Evolutionary conservation across 2,797 vertebrate genomes (phyloP).

Genomic region (Thripadectes ignobilis): DNA sequence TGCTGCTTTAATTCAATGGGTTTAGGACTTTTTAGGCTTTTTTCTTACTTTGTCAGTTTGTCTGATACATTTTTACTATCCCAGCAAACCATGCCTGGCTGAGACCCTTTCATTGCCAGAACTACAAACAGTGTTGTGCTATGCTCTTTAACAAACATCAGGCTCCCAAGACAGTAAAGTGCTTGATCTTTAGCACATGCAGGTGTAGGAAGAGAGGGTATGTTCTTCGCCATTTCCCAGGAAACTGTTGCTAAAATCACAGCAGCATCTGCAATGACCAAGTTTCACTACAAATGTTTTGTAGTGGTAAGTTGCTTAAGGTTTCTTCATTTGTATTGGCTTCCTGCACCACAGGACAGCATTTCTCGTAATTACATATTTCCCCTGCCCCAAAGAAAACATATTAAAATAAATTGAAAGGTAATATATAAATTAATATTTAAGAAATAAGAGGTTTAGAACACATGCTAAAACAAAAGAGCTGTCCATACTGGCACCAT

Average conservation of each 20-base stretch:
- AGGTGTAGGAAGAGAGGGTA: not conserved
- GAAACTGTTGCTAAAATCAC: not conserved
- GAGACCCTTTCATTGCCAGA: not conserved
- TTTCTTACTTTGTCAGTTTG: not conserved
- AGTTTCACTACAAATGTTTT: not conserved
- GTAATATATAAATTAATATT: not conserved
- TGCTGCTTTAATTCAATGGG: not conserved
- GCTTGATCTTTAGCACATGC: fast-evolving
- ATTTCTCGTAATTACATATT: not conserved
- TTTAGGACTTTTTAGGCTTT: not conserved
- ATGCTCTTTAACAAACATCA: not conserved
- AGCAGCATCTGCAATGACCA: not conserved
- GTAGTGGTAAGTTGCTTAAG: not conserved
- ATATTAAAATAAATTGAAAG: not conserved
- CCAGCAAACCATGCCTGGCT: not conserved
- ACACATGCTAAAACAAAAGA: not conserved
- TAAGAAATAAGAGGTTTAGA: not conserved
- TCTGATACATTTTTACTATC: not conserved
- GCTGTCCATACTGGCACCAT: not conserved
- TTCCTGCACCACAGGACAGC: not conserved
- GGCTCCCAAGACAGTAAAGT: not conserved
- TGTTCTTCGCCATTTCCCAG: not conserved
- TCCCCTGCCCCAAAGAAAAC: not conserved
- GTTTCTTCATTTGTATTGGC: not conserved
- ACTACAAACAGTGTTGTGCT: not conserved